Evolutionary conservation across 2,113 vertebrate genomes (phyloP).

Genomic region (Lepisosteus oculatus): DNA sequence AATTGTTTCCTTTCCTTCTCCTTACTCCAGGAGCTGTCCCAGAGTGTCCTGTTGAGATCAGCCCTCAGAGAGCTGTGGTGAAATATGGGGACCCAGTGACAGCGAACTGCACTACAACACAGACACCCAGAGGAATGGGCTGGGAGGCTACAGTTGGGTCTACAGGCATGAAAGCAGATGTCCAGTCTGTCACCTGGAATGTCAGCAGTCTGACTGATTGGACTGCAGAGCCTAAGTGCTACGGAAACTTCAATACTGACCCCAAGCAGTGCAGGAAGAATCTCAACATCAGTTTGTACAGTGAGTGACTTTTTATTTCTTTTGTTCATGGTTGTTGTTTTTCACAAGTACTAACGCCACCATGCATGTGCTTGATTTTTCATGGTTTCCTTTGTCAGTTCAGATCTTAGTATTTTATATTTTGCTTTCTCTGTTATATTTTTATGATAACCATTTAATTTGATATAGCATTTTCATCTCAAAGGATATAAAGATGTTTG

Average conservation of each 20-base stretch:
- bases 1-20: background rate
- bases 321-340: background rate
- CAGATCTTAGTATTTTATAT: no score
- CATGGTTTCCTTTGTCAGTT: no score
- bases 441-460: no score
- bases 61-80: slow-evolving; percentile 23
- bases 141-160: background rate
- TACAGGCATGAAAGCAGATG: fast-evolving
- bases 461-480: no score
- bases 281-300: slow-evolving; percentile 37
- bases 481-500: no score
- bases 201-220: slow-evolving; percentile 11
- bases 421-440: no score
- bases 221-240: background rate
- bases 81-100: background rate
- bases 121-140: fast-evolving
- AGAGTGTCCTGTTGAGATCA: slow-evolving; percentile 12
- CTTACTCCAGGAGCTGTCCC: slow-evolving; percentile 36
- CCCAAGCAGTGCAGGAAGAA: fast-evolving
- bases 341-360: background rate
- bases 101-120: slow-evolving; percentile 32
- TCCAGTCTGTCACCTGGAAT: fast-evolving
- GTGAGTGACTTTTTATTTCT: slow-evolving; percentile 41
- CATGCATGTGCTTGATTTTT: no score
- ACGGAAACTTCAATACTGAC: fast-evolving